Base-by-base conservation (phyloP, 2,797 vertebrate species). In the Scyliorhinus canicula region DNA sequence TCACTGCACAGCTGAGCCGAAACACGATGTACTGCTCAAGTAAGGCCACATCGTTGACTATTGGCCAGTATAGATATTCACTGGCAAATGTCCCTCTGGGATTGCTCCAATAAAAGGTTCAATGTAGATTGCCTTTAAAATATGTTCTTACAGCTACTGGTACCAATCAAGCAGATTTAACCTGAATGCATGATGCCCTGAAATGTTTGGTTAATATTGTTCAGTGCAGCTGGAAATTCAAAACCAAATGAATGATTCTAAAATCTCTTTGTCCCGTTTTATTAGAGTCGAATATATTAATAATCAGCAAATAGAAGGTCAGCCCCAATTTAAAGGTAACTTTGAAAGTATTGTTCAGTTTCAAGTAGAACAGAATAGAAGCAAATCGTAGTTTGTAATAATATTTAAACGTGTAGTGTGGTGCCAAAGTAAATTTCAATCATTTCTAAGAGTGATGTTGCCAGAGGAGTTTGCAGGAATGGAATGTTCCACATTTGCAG, bases 371-470 rank as follows among this genome's bases (percentile, higher is more conserved):
- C 24, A 44, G n/a, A 69, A 16, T 50, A 0, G 21, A 93, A 47
- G 63, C 40, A 93, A 93, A 69, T 40, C 60, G 44, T 60, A 21
- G 14, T n/a, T 47, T 88, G 60, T 88, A 57, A 88, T 14, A 1
- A n/a, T 88, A 93, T 4, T 47, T 93, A 93, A 65, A 44, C 12
- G 14, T 93, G 65, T 69, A 69, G 24, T 93, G 28, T 67, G 47
- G 26, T 93, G 60, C 63, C 91, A 93, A 93, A 67, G 12, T 93
- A 93, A 93, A 69, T 93, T 47, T 26, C 40, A 93, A 93, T 93
- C 26, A 69, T 93, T 93, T 40, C 63, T 44, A 40, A 24, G 40
- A 93, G 60, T 93, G 91, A 65, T 65, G 67, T 88, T 60, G 31
- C 55, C 55, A 35, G 60, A 14, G 85, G 55, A 11, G 21, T 57